Percentiles rank a stretch among this genome's conserved stretches.
Conservation (phyloP, 37 sponge, comb jelly and placozoan genomes). For the Haliclona indistincta region DNA sequence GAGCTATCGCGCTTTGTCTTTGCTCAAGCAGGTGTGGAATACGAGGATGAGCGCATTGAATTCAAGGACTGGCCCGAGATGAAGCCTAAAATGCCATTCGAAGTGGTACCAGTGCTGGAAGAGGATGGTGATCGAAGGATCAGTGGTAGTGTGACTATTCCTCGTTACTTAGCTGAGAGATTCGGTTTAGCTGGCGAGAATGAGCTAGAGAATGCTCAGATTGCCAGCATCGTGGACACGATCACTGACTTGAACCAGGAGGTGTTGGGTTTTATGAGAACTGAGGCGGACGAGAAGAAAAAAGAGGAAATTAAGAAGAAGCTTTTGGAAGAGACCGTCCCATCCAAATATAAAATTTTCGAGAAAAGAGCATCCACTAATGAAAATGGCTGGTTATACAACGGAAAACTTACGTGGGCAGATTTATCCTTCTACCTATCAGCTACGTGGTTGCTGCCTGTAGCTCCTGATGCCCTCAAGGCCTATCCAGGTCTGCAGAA, state of each 20-base stretch:
- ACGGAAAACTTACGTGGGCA: constrained; percentile 26
- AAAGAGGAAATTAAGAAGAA: constrained; percentile 39
- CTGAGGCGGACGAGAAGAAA: constrained; percentile 45
- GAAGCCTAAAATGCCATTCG: constrained; percentile 60
- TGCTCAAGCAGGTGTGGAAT: constrained; percentile 45
- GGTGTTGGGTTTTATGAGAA: not conserved
- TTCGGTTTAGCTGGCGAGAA: constrained; percentile 53
- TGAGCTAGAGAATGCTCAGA: constrained; percentile 29
- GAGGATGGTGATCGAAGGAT: constrained; percentile 60
- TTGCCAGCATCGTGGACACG: constrained; percentile 33
- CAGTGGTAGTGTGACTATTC: constrained; percentile 40
- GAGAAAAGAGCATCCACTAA: constrained; percentile 11
- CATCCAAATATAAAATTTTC: constrained; percentile 5
- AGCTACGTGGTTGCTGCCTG: not conserved
- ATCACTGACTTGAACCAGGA: constrained; percentile 15
- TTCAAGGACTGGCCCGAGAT: constrained; percentile 35
- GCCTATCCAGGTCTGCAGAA: constrained; percentile 36
- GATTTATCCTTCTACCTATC: constrained; percentile 17
- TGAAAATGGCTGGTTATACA: constrained; percentile 46
- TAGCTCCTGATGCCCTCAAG: not conserved
- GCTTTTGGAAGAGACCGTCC: constrained; percentile 10
- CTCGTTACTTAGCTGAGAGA: constrained; percentile 55
- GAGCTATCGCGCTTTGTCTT: constrained; percentile 47
- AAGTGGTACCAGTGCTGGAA: constrained; percentile 54
- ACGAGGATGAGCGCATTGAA: constrained; percentile 40